Evolutionary conservation across 1,140 invertebrate species (phyloP).

Genomic region (Rhopalosiphum padi): DNA sequence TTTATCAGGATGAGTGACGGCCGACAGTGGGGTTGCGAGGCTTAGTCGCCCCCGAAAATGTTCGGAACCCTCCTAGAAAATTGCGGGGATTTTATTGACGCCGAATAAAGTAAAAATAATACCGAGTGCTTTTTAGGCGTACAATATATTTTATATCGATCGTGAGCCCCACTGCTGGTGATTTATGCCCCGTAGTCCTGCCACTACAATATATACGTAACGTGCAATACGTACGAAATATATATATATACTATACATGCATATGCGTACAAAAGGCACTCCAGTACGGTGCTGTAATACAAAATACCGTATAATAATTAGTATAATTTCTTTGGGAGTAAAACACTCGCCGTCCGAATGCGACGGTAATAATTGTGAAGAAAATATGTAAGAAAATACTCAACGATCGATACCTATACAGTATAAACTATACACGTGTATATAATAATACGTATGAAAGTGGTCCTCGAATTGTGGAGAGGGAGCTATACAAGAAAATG

Average conservation of each 20-base stretch:
- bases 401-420: no score
- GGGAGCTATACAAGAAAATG: no score
- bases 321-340: not conserved
- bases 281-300: not conserved
- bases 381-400: not conserved
- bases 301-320: not conserved
- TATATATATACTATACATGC: not conserved
- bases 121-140: slow-evolving; percentile 14
- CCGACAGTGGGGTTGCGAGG: not conserved
- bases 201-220: not conserved
- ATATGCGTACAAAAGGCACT: not conserved
- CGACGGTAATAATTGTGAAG: not conserved
- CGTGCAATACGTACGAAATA: no score
- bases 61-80: not conserved
- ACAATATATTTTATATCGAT: slow-evolving; percentile 3
- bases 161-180: not conserved
- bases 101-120: not conserved
- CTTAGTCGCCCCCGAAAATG: not conserved
- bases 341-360: not conserved
- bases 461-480: no score
- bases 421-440: no score
- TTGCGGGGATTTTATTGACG: not conserved
- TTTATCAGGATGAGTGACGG: not conserved
- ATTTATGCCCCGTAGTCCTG: not conserved
- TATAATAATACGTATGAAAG: no score